phyloP scores from a whole-genome alignment of 2,113 vertebrate genomes.

The Poeciliopsis retropinna region DNA sequence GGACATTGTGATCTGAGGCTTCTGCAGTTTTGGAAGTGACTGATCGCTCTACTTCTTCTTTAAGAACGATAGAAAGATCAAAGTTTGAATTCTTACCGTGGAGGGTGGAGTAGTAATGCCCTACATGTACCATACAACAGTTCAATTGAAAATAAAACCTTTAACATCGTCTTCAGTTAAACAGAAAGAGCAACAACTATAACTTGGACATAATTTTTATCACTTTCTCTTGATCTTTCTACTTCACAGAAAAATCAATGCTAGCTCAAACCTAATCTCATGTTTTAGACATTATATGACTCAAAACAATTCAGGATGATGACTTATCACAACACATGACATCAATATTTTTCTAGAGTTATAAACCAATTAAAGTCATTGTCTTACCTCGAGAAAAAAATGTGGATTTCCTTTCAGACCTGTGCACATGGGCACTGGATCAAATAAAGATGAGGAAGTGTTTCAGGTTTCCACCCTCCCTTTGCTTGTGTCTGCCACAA shows the following conservation, averaged over 20 bases:
- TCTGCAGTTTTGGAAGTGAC: too few species aligned
- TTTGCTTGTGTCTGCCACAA: slow-evolving; percentile 1
- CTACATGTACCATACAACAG: too few species aligned
- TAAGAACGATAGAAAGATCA: too few species aligned
- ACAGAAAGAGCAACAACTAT: not conserved
- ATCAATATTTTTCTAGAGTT: not conserved
- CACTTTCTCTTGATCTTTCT: not conserved
- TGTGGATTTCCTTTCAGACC: slow-evolving; percentile 10
- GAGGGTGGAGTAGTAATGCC: too few species aligned
- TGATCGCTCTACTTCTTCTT: too few species aligned
- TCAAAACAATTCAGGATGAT: not conserved
- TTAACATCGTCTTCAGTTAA: not conserved
- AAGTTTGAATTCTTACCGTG: too few species aligned
- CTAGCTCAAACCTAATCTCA: not conserved
- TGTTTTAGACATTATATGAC: not conserved
- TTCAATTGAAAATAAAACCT: too few species aligned
- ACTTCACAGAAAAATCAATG: not conserved
- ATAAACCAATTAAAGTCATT: slow-evolving; percentile 5
- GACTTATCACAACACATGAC: not conserved
- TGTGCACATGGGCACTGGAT: not conserved
- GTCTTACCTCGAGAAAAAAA: slow-evolving; percentile 56
- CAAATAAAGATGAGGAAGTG: not conserved
- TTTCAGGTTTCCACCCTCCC: not conserved
- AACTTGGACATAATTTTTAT: not conserved
- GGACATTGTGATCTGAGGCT: not conserved